A percentile compares a stretch with the other conserved stretches of the same genome.
Evolutionary conservation across 2,888 invertebrate species (phyloP).

Genomic region (Tanypteryx hageni): DNA sequence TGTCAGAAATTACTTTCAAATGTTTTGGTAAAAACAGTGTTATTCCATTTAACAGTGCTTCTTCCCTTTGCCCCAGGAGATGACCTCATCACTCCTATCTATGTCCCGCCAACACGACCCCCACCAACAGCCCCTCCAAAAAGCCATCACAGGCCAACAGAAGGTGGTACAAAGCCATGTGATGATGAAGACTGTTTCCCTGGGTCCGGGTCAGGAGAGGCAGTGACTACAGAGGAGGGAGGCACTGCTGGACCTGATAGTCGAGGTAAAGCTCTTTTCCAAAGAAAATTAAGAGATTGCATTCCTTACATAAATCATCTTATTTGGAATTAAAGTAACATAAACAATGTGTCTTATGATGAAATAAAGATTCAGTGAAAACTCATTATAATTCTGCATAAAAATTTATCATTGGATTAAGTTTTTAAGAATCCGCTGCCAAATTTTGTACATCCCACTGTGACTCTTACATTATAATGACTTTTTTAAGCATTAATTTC

Average conservation of each 20-base stretch:
- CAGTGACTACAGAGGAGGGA: constrained; percentile 81
- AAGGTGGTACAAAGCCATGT: constrained; percentile 78
- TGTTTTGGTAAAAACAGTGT: neutral
- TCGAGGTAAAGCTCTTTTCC: constrained; percentile 74
- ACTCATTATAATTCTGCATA: too few species aligned
- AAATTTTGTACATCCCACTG: too few species aligned
- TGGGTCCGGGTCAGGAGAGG: constrained; percentile 87
- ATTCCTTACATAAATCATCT: too few species aligned
- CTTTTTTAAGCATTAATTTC: too few species aligned
- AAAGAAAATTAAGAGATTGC: neutral
- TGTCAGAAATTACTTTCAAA: too few species aligned
- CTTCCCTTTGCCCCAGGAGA: constrained; percentile 76
- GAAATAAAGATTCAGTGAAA: too few species aligned
- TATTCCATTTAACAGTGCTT: constrained; percentile 27
- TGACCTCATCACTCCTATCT: constrained; percentile 94
- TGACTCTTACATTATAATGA: too few species aligned
- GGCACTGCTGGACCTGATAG: constrained; percentile 73
- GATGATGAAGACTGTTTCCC: constrained; percentile 90
- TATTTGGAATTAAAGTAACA: too few species aligned
- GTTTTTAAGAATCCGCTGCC: too few species aligned
- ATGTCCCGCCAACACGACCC: constrained; percentile 88
- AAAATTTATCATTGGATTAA: too few species aligned
- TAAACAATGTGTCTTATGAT: too few species aligned
- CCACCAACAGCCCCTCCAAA: constrained; percentile 73
- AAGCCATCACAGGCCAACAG: constrained; percentile 71